phyloP scores from a whole-genome alignment of 2,888 invertebrate species.

The Erebia palarica region DNA sequence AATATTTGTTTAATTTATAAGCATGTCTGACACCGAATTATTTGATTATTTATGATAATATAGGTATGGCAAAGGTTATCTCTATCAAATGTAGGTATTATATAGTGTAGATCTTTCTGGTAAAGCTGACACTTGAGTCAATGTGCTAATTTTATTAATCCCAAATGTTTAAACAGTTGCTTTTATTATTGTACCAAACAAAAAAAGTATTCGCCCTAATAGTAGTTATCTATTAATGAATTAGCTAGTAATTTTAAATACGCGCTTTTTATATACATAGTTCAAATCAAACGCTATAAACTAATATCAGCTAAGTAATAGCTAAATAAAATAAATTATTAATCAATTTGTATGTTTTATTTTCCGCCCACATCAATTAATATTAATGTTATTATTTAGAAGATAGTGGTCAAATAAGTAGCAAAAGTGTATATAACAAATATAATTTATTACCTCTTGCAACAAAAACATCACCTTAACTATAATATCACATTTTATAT shows the following conservation, averaged over 20 bases:
- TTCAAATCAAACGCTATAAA: neutral
- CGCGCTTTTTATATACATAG: constrained; percentile 5
- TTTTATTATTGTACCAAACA: neutral
- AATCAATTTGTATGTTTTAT: neutral
- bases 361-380: neutral
- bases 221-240: neutral
- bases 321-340: constrained; percentile 26
- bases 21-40: no score
- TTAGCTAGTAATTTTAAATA: neutral
- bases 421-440: constrained; percentile 14
- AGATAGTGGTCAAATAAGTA: neutral
- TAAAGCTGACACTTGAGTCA: neutral
- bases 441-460: constrained; percentile 20
- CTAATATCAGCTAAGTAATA: constrained; percentile 2
- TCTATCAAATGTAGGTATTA: neutral
- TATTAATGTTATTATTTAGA: neutral
- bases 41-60: no score
- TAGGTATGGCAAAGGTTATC: no score
- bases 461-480: constrained; percentile 9
- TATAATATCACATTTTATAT: neutral
- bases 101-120: neutral
- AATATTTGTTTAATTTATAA: no score
- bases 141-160: neutral
- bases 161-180: constrained; percentile 1
- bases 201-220: neutral